Percentiles rank a stretch among this genome's conserved stretches.
phyloP scores from a whole-genome alignment of 2,113 vertebrate species.

The Panthera uncia region DNA sequence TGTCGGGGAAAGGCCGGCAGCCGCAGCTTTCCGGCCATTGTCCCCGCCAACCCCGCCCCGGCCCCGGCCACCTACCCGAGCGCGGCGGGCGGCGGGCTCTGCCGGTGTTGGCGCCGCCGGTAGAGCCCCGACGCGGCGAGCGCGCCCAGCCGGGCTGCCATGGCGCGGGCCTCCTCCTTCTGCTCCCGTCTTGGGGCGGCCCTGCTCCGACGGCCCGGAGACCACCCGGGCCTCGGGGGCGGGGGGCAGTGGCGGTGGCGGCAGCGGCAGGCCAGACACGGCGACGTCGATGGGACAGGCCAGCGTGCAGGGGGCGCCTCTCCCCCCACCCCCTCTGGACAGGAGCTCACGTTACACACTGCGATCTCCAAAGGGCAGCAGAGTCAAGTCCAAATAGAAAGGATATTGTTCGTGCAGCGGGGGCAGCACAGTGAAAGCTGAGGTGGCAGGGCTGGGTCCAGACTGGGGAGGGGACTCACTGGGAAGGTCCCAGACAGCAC shows the following conservation, averaged over 20 bases:
- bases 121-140: constrained; percentile 82
- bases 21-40: constrained; percentile 82
- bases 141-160: constrained; percentile 77
- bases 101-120: constrained; percentile 78
- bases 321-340: background rate
- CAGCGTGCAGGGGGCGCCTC: background rate
- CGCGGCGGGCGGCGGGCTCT: constrained; percentile 16
- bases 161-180: background rate
- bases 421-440: background rate
- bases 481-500: background rate
- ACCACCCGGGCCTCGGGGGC: background rate
- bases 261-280: background rate
- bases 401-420: constrained; percentile 15
- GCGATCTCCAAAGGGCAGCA: constrained; percentile 25
- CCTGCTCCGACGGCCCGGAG: background rate
- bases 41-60: constrained; percentile 60
- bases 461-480: background rate
- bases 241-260: background rate
- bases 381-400: constrained; percentile 57
- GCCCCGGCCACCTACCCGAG: constrained; percentile 45
- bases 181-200: background rate
- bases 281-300: background rate
- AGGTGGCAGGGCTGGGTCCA: background rate
- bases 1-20: constrained; percentile 50
- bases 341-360: constrained; percentile 52